Evolutionary conservation across 2,888 invertebrate genomes (phyloP).

Genomic region (Syrphus vitripennis): DNA sequence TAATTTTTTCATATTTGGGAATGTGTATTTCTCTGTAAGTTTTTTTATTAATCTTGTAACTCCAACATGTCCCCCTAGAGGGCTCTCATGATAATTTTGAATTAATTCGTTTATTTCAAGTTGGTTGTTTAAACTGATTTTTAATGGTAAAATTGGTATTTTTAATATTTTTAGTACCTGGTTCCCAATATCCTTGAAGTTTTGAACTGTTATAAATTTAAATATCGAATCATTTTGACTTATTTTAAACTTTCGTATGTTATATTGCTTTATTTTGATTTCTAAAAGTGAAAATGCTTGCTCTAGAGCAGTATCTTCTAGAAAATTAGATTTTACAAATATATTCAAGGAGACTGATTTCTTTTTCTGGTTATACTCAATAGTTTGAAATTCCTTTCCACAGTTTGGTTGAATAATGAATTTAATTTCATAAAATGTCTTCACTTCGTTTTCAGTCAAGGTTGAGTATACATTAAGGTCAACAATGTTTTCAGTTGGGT

Average conservation of each 20-base stretch:
- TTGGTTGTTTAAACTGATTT: neutral
- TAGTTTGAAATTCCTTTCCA: neutral
- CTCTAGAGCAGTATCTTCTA: neutral
- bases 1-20: slow-evolving; percentile 23
- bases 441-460: neutral
- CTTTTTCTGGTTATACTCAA: neutral
- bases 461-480: neutral
- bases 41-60: neutral
- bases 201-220: neutral
- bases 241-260: neutral
- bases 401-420: neutral
- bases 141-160: neutral
- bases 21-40: neutral
- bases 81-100: neutral
- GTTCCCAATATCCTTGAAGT: neutral
- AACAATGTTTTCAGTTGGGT: neutral
- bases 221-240: neutral
- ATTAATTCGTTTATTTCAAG: neutral
- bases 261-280: neutral
- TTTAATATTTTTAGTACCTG: neutral
- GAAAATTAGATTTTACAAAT: neutral
- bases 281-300: neutral
- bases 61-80: slow-evolving; percentile 1
- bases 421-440: neutral
- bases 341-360: neutral